These are phyloP conservation scores for Cantharis rustica DNA, from an alignment of 2,888 invertebrate genomes.

Conservation along the genomic window DNA sequence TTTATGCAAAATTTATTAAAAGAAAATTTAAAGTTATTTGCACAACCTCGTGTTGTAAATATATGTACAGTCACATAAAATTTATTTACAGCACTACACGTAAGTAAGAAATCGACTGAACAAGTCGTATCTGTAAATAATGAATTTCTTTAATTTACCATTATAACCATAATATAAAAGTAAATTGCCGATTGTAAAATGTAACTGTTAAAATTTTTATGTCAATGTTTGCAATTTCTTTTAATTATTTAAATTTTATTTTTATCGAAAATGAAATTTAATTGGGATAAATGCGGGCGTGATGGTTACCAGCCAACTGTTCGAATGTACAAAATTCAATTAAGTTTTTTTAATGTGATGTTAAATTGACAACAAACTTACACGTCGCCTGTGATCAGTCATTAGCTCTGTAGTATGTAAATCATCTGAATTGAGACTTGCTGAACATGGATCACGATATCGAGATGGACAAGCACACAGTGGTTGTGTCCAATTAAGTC, in stretches of 20 bases:
- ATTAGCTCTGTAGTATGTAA: conserved; percentile 89
- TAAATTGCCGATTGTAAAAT: background rate
- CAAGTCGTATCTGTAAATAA: background rate
- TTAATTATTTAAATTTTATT: background rate
- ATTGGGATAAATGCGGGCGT: background rate
- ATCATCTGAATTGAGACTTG: conserved; percentile 87
- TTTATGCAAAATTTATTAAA: background rate
- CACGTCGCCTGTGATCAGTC: conserved; percentile 70
- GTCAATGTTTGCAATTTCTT: background rate
- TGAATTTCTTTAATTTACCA: background rate
- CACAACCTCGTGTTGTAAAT: background rate
- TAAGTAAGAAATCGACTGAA: background rate
- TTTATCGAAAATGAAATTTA: background rate
- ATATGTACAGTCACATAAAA: background rate
- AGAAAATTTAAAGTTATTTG: background rate
- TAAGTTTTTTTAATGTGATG: background rate
- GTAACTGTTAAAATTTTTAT: background rate
- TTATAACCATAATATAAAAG: background rate
- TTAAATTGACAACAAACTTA: conserved; percentile 27
- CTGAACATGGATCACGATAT: conserved; percentile 89
- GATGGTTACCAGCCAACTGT: background rate
- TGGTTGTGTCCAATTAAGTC: conserved; percentile 90
- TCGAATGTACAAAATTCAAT: background rate
- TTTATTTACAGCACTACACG: background rate
- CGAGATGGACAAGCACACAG: conserved; percentile 89